Base-by-base conservation (phyloP, 1,140 invertebrate genomes). In the Semibalanus balanoides region DNA sequence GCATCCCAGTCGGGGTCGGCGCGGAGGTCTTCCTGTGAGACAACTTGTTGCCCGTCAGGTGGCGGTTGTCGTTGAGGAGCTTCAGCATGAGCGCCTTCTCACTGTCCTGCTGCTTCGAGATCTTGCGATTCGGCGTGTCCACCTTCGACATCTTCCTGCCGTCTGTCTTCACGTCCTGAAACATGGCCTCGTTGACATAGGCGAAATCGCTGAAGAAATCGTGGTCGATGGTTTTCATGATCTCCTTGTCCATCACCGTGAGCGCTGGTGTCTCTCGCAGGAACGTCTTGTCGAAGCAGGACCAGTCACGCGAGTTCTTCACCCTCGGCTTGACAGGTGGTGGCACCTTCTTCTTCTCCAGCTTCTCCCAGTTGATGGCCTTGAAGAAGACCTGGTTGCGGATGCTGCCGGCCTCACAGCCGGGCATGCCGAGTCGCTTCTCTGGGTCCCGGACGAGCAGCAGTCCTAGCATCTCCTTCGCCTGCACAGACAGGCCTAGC, bases 391-490 rank as follows among this genome's bases (percentile, higher is more conserved):
- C 87, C 82, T 99, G 97, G 76, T 92, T 89, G 70, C 90, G 88
- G 80, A 99, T 93, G 82, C 98, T 94, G 72, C 94, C 95, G 81
- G 88, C 88, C 82, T 88, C 89, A 85, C 90, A 93, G 79, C 90
- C 90, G 29, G 90, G 87, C 82, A 93, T 92, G 0, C 95, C 95
- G 76, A 98, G 84, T 79, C 97, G 87, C 80, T 94, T 93, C 22
- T 87, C 88, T n/a, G 93, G 89, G 84, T 97, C 94, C 83, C 98
- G 97, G 80, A 97, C 95, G 82, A 99, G 88, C 76, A 99, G 87
- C 94, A 88, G 85, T 76, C 86, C 87, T 25, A 95, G 86, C 81
- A 96, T 89, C 82, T 89, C 87, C 75, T 89, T 91, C 9, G 95
- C 90, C 80, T 98, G 93, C 81, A 90, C 87, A 35, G 91, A 92